Evolutionary conservation across 2,797 vertebrate species (phyloP), one percentile per base, ranked within the genome.

Genomic region (Esox lucius): DNA sequence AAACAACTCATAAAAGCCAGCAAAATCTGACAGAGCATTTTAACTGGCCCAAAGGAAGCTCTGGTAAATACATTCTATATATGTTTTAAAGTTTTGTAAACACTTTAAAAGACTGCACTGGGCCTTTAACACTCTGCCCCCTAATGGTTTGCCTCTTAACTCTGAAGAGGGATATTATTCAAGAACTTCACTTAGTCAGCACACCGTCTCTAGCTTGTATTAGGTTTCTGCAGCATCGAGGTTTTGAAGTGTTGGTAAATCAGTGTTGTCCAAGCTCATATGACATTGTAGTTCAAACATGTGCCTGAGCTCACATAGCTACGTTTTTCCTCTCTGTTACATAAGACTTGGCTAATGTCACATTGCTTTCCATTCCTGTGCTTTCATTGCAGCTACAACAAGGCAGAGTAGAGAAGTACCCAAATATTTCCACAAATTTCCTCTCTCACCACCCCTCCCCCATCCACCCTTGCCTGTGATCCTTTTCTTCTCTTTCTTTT

Each of bases 291-390:
- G 17, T 46, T 35, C 4, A 28, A 48, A 31, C 39, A 22, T 19
- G 19, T 42, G 68, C 4, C 33, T 33, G 11, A 62, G 26, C 17
- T 46, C 17, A 13, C 16, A 1, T 39, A 53, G 31, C 33, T 8
- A 7, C 33, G 22, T 64, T 78, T 72, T 81, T 33, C 13, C 16
- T 4, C 28, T 31, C 17, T 70, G 26, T 84, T 81, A 72, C 72
- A 48, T 61, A 78, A 78, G 31, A 2, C 42, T 26, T 81, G 83
- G 74, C 78, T 71, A 31, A 6, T 39, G 24, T 77, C 75, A 81
- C 81, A 68, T 39, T 0, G 5, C 19, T 46, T 19, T 24, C 56
- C 75, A 87, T 87, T 46, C 80, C 84, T 79, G 74, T 77, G 51
- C 28, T 71, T 24, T 35, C 17, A 31, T 13, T 12, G 28, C 0